Percentiles rank a stretch among this genome's conserved stretches.
Evolutionary conservation across 2,113 vertebrate species (phyloP).

Genomic region (Daphoenositta chrysoptera): DNA sequence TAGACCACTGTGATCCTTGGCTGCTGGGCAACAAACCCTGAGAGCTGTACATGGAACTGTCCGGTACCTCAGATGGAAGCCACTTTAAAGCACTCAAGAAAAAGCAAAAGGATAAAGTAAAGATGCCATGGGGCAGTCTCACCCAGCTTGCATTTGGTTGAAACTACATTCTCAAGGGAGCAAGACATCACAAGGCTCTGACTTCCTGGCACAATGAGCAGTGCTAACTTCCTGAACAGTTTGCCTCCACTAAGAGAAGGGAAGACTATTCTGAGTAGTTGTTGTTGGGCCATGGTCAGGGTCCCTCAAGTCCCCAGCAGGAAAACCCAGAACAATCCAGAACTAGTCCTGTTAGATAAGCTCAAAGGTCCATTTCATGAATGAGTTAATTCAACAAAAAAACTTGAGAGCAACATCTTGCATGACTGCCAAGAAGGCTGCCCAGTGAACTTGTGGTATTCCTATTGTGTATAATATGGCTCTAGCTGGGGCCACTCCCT

Average conservation of each 20-base stretch:
- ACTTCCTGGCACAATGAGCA: background rate
- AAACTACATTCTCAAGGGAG: background rate
- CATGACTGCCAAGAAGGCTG: background rate
- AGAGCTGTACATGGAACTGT: background rate
- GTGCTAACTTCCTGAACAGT: background rate
- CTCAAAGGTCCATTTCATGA: background rate
- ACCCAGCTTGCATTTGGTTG: background rate
- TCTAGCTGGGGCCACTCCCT: background rate
- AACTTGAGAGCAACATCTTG: background rate
- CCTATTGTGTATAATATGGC: background rate
- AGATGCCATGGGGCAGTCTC: background rate
- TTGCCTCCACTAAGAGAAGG: background rate
- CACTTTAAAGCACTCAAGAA: background rate
- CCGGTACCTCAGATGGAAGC: background rate
- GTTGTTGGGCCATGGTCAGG: background rate
- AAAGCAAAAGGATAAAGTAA: background rate
- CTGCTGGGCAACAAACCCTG: background rate
- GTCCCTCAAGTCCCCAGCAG: background rate
- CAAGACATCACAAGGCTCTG: background rate
- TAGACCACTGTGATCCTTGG: accelerated
- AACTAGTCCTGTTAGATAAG: background rate
- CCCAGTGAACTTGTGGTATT: background rate
- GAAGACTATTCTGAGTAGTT: background rate
- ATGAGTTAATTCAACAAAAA: background rate
- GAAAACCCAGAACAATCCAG: background rate